Base-by-base conservation (phyloP, 2,113 vertebrate genomes). In the Gopherus flavomarginatus region DNA sequence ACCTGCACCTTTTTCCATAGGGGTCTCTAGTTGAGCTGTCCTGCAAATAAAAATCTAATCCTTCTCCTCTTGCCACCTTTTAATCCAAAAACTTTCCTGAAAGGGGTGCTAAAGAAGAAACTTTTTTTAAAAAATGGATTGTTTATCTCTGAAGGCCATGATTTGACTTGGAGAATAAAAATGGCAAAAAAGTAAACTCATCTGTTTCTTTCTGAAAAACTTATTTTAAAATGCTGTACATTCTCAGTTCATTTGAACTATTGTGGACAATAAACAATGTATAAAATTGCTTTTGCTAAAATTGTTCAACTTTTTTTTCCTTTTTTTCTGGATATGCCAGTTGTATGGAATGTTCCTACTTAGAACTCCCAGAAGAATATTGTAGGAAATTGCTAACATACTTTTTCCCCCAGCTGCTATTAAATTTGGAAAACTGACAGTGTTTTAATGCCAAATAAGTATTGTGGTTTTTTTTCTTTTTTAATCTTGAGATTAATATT, bases 201-300 rank as follows among this genome's bases (percentile, higher is more conserved):
- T 83, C 49, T 52, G 72, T 54, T 94, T 81, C 5, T 80, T 90
- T 89, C 75, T 54, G 2, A 14, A 35, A 52, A 57, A 44, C 14
- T n/a, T 78, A 49, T 84, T 11, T 1, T 0, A 82, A 81, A 57
- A 77, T 91, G 83, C 59, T 86, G 87, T 4, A 57, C 0, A n/a
- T 89, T 91, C 94, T 90, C 53, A 79, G 26, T 75, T 91, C 83
- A 79, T 79, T 31, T 92, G 81, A 92, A 17, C 49, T 6, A 11
- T 81, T 5, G 35, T 72, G 50, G 87, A 56, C 78, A 75, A 11
- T 65, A 56, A 85, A 56, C 5, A 87, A 5, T 12, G 1, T 83
- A n/a, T 78, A 88, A 92, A 88, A 88, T 82, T 80, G 57, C 62
- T 96, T 95, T 87, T 87, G 17, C 52, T 95, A 92, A 65, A 86